Percentiles rank a stretch among this genome's conserved stretches.
These are phyloP conservation scores for Asobara japonica DNA, from an alignment of 1,140 invertebrate genomes.

Conservation along the genomic window DNA sequence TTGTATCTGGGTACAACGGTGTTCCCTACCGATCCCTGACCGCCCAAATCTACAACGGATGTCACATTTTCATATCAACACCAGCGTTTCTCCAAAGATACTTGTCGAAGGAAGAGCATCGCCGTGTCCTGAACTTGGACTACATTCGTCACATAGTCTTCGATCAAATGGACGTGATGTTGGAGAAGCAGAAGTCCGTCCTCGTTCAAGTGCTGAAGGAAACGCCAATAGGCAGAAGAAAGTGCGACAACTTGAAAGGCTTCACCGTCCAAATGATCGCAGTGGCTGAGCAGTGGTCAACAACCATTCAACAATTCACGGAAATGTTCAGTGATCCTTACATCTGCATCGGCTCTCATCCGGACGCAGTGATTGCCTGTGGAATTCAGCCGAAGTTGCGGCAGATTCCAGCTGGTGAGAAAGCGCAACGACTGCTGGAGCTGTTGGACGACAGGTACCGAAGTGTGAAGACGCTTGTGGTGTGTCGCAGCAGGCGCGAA, in stretches of 20 bases:
- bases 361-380: slow-evolving; percentile 59
- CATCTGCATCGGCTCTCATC: slow-evolving; percentile 59
- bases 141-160: slow-evolving; percentile 53
- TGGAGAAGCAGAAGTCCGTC: slow-evolving; percentile 54
- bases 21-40: slow-evolving; percentile 47
- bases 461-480: slow-evolving; percentile 49
- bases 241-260: slow-evolving; percentile 33
- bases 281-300: slow-evolving; percentile 51
- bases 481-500: slow-evolving; percentile 50
- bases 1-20: slow-evolving; percentile 53
- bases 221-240: slow-evolving; percentile 47
- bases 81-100: slow-evolving; percentile 53
- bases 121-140: slow-evolving; percentile 48
- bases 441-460: slow-evolving; percentile 39
- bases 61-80: slow-evolving; percentile 61
- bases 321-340: slow-evolving; percentile 47
- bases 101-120: slow-evolving; percentile 40
- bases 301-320: slow-evolving; percentile 45
- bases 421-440: slow-evolving; percentile 46
- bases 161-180: slow-evolving; percentile 58
- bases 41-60: slow-evolving; percentile 57
- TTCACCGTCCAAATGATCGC: slow-evolving; percentile 53
- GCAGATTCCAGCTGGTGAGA: slow-evolving; percentile 39
- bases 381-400: slow-evolving; percentile 44
- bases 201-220: slow-evolving; percentile 49